Evolutionary conservation across 2,797 vertebrate genomes (phyloP).

Genomic region (Platalea minor): DNA sequence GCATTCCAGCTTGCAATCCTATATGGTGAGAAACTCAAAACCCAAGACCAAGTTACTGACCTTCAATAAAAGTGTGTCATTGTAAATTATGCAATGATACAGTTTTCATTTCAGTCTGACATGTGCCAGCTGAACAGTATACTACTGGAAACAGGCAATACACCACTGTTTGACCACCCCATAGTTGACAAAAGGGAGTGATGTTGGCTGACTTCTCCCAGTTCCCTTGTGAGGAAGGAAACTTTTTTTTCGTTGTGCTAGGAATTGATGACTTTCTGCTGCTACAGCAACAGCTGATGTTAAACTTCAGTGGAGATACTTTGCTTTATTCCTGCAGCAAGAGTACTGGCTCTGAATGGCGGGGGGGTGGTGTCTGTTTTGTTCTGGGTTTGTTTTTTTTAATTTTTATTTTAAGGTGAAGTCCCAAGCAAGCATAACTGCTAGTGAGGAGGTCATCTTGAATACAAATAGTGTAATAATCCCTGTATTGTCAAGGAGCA

Average conservation of each 20-base stretch:
- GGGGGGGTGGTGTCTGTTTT: not conserved
- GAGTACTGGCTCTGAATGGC: not conserved
- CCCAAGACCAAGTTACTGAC: not conserved
- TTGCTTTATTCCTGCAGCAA: not conserved
- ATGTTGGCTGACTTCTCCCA: not conserved
- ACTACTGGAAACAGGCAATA: not conserved
- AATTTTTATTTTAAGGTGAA: not conserved
- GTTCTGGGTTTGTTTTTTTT: not conserved
- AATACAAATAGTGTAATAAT: not conserved
- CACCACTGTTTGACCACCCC: not conserved
- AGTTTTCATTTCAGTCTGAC: not conserved
- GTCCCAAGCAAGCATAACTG: not conserved
- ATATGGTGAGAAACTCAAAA: constrained; percentile 14
- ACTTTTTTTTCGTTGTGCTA: not conserved
- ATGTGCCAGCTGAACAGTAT: not conserved
- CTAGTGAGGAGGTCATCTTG: not conserved
- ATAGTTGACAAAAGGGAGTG: not conserved
- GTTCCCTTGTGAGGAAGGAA: not conserved
- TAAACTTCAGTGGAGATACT: not conserved
- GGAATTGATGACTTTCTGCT: not conserved
- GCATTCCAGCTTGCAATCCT: not conserved
- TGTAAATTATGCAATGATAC: not conserved
- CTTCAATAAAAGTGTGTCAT: not conserved
- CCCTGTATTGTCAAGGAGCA: not conserved
- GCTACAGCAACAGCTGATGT: not conserved